Evolutionary conservation across 2,113 vertebrate species (phyloP).

Genomic region (Sula dactylatra): DNA sequence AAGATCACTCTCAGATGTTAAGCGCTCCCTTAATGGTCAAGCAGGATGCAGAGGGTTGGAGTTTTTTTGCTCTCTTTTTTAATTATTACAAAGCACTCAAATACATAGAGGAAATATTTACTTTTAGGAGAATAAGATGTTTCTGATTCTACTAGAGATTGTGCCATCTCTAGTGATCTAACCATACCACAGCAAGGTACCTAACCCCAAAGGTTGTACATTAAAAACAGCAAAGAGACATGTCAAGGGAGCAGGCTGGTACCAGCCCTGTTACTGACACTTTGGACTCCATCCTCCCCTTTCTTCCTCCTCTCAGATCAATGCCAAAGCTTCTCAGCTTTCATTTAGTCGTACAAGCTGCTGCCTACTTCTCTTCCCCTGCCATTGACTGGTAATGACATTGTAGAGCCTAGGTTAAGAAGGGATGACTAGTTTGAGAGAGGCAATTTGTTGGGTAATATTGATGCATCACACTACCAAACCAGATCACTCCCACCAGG

Average conservation of each 20-base stretch:
- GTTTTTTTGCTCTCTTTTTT: neutral
- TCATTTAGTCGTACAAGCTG: neutral
- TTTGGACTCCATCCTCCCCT: neutral
- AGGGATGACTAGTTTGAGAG: neutral
- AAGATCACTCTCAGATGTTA: neutral
- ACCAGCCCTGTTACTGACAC: neutral
- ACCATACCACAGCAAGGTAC: neutral
- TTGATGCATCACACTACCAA: neutral
- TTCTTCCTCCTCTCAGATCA: neutral
- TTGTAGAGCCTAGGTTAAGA: neutral
- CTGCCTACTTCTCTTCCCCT: neutral
- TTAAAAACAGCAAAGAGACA: neutral
- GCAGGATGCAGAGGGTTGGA: neutral
- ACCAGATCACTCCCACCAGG: neutral
- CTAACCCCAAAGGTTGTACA: neutral
- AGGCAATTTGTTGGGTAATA: neutral
- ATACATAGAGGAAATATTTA: neutral
- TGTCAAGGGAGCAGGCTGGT: neutral
- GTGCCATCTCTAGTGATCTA: neutral
- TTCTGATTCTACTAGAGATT: neutral
- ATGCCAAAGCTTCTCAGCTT: neutral
- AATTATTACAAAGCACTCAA: neutral
- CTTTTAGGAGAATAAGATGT: neutral
- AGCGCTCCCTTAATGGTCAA: neutral
- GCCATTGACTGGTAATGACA: accelerated